Conservation (phyloP, 1,140 invertebrate genomes). For the Aphidius gifuensis region DNA sequence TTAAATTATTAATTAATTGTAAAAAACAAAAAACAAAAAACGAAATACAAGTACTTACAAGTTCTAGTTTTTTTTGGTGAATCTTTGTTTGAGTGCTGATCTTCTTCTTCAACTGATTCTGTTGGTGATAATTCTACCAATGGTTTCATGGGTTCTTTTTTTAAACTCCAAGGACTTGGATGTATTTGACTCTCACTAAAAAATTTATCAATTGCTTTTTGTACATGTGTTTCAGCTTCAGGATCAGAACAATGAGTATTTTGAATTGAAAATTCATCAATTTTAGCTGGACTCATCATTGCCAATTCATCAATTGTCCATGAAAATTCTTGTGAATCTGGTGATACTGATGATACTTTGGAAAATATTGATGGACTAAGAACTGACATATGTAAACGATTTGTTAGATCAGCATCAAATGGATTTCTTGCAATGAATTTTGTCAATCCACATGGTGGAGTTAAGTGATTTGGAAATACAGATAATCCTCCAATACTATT, state of each 20-base stretch:
- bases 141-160: conserved; percentile 25
- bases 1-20: not conserved
- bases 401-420: conserved; percentile 49
- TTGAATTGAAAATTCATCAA: conserved; percentile 56
- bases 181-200: conserved; percentile 56
- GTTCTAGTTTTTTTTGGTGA: conserved; percentile 16
- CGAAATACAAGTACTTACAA: conserved; percentile 3
- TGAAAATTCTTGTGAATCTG: conserved; percentile 51
- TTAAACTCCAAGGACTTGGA: conserved; percentile 52
- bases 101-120: conserved; percentile 16
- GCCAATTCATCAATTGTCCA: conserved; percentile 60
- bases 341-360: conserved; percentile 37
- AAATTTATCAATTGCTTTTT: conserved; percentile 56
- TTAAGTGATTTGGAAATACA: conserved; percentile 38
- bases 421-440: conserved; percentile 51
- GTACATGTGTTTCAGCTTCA: conserved; percentile 54
- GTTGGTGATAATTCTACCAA: conserved; percentile 29
- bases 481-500: conserved; percentile 25
- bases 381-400: conserved; percentile 47
- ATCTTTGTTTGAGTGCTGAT: conserved; percentile 16
- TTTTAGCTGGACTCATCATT: conserved; percentile 53
- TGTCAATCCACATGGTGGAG: conserved; percentile 48
- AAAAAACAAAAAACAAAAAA: conserved; percentile 1
- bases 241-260: conserved; percentile 53
- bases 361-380: conserved; percentile 50